Evolutionary conservation across 2,888 invertebrate species (phyloP).

Genomic region (Acanthosepion lycidas): DNA sequence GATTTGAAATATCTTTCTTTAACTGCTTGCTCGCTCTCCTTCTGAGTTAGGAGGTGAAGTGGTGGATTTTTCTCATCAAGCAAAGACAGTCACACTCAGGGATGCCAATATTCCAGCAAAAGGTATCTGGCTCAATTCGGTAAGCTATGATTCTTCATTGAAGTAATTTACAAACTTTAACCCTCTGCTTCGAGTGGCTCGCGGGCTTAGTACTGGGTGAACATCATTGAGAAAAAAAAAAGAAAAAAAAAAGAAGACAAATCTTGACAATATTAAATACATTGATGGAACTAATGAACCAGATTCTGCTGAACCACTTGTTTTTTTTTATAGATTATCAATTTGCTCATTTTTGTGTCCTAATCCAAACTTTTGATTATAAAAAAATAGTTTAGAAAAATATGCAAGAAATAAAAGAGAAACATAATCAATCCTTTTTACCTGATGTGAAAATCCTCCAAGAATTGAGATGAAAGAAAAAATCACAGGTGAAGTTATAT

Average conservation of each 20-base stretch:
- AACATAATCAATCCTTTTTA: background rate
- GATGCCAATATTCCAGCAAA: too few relatives aligned
- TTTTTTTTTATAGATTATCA: background rate
- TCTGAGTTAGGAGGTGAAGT: too few relatives aligned
- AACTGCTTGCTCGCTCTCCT: too few relatives aligned
- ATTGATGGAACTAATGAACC: background rate
- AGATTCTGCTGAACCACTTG: background rate
- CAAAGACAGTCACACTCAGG: too few relatives aligned
- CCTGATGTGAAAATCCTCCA: background rate
- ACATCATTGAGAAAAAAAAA: background rate
- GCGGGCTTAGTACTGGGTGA: too few relatives aligned
- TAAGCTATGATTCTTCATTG: too few relatives aligned
- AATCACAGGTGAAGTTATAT: background rate
- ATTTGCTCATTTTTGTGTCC: background rate
- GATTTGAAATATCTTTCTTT: too few relatives aligned
- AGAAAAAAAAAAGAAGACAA: background rate
- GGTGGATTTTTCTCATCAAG: too few relatives aligned
- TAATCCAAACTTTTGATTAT: background rate
- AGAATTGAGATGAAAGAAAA: constrained; percentile 9
- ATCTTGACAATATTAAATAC: background rate
- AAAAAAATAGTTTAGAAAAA: background rate
- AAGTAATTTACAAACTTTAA: too few relatives aligned
- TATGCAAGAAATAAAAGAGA: background rate
- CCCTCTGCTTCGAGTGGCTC: too few relatives aligned
- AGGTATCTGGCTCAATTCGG: too few relatives aligned